Conservation (phyloP, 1,140 invertebrate genomes). For the Drosophila pruinosa region DNA sequence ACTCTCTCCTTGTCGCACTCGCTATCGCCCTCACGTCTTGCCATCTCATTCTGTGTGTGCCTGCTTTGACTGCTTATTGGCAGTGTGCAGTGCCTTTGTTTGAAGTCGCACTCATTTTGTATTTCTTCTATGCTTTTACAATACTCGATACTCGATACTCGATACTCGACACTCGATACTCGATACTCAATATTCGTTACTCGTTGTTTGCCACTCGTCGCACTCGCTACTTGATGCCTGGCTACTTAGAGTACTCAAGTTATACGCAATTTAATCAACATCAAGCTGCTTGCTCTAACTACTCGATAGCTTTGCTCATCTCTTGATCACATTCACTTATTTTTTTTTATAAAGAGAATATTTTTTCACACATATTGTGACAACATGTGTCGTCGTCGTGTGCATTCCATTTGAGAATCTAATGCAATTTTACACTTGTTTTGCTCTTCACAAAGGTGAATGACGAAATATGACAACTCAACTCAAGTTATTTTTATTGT, state of each 20-base stretch:
- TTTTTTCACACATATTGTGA: no score
- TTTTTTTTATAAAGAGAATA: no score
- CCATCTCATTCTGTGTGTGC: slow-evolving; percentile 24
- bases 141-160: slow-evolving; percentile 4
- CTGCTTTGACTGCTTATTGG: slow-evolving; percentile 56
- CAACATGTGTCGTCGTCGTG: not conserved
- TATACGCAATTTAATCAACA: not conserved
- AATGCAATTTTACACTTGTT: slow-evolving; percentile 7
- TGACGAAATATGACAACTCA: not conserved
- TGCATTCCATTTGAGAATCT: slow-evolving; percentile 1
- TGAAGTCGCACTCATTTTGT: slow-evolving; percentile 16
- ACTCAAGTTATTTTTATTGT: not conserved
- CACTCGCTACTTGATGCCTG: not conserved
- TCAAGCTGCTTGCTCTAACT: slow-evolving; percentile 10
- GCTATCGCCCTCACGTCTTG: no score
- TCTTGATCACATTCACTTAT: not conserved
- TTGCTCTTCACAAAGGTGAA: slow-evolving; percentile 1
- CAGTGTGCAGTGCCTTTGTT: slow-evolving; percentile 53
- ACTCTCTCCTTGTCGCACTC: no score
- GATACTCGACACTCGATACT: not conserved
- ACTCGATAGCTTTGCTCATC: not conserved
- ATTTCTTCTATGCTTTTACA: slow-evolving; percentile 1
- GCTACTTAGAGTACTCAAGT: no score
- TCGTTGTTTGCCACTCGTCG: not conserved
- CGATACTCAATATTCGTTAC: not conserved